Base-by-base conservation (phyloP, 1,140 invertebrate species). In the Aphis gossypii region DNA sequence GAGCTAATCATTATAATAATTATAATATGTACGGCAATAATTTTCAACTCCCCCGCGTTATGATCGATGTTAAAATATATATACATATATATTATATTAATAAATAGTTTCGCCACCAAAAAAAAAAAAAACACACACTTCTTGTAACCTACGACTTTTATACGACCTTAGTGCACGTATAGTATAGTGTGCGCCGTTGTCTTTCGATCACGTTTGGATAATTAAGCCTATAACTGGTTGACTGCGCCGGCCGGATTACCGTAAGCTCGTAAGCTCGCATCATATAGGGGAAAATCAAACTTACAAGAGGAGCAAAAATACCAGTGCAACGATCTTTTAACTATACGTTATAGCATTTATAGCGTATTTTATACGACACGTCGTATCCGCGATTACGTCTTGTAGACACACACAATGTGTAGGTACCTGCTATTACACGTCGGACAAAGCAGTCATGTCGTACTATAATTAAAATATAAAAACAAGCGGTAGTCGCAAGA, bases 151-250 rank as follows among this genome's bases (percentile, higher is more conserved):
- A 35, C n/a, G n/a, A 35, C 21, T 18, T 35, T 18, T n/a, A 88
- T 21, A 41, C 8, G 83, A 76, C 41, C 23, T 84, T 5, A 84
- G 14, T 4, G 2, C 14, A 20, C 30, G 30, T 6, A 38, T 84
- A 35, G 35, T 54, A 54, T 35, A 23, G 46, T 89, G 23, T n/a
- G 0, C 1, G 41, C 7, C 23, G 48, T 89, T 89, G 46, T 46
- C 54, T 89, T 89, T 54, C 18, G 87, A 89, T 89, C 87, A 89
- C 87, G 87, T 89, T 54, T 89, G 23, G 87, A 89, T 20, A 89
- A 89, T 89, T 89, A 89, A 54, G 48, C 87, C 48, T 87, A 87
- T 87, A 35, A 38, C 84, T 87, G 44, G 84, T 87, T 46, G 46
- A 51, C n/a, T 89, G 48, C 87, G 7, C 87, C n/a, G n/a, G n/a